Evolutionary conservation across 2,113 vertebrate genomes (phyloP), one percentile per base, ranked within the genome.

Genomic region (Petrocephalus zakoni): DNA sequence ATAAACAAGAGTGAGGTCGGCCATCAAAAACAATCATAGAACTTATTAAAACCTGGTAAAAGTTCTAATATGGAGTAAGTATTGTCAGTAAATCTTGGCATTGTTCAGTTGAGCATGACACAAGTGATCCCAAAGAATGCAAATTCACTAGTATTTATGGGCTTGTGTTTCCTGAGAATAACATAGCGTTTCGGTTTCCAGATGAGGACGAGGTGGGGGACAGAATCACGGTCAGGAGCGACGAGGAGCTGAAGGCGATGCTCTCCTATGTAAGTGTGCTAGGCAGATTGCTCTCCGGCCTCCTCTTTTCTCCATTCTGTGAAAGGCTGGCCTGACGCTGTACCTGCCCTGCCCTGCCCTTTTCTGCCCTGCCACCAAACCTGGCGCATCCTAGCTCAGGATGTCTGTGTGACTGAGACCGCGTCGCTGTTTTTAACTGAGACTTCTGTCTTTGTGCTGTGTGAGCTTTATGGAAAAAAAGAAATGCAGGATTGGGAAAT

Each of bases 181-280:
- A 87, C 11, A 34, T 58, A 68, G 22, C 83, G 29, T 19, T 88
- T 29, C 89, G n/a, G 61, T 42, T 91, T 93, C 86, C 87, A 99
- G 98, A 99, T 94, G 98, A 99, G 94, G 98, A 99, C 93, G 98
- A 99, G 91, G 98, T 99, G n/a, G 98, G 98, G 0, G 98, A 99
- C 91, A 95, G 98, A 92, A 99, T 99, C 92, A 99, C 98, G 7
- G 98, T 99, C 47, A 95, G 98, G 92, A 99, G 98, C 7, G 98
- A 99, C 49, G 98, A 99, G 93, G 98, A 99, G 92, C 98, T 99
- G 93, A 98, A 99, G 94, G 98, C 98, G 89, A 99, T 99, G 98
- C 93, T 99, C 46, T 99, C 98, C 11, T 99, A 99, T 92, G 98
- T 99, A 92, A 96, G 98, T 98, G 92, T 34, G 29, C 46, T 29